Conservation (phyloP, 2,113 vertebrate genomes). For the Vulpes ferrilata region DNA sequence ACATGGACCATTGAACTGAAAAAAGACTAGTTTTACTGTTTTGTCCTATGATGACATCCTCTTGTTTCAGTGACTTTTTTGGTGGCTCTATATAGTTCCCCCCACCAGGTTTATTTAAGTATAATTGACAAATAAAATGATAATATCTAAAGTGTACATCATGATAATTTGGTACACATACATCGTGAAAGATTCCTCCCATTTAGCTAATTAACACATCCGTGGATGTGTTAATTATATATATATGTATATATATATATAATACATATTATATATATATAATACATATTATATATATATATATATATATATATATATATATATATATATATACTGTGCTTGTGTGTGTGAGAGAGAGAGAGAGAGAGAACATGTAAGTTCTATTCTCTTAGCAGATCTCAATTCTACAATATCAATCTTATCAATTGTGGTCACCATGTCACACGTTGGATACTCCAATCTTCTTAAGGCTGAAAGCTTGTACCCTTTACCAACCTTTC, state of each 20-base stretch:
- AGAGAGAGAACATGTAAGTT: neutral
- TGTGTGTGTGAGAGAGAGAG: neutral
- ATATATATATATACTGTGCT: no score
- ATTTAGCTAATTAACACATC: neutral
- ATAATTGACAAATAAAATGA: neutral
- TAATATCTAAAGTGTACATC: neutral
- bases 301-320: neutral
- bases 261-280: neutral
- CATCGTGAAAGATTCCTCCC: neutral
- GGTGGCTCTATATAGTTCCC: neutral
- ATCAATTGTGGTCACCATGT: neutral
- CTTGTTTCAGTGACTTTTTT: neutral
- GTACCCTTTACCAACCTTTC: neutral
- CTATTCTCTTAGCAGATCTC: neutral
- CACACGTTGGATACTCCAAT: neutral
- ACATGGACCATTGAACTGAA: neutral
- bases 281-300: neutral
- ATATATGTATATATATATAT: neutral
- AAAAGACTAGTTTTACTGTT: neutral
- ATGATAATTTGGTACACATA: neutral
- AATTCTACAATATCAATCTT: neutral
- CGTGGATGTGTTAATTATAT: neutral
- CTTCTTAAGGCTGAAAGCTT: neutral
- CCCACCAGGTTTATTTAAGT: neutral
- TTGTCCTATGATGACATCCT: neutral